Evolutionary conservation across 2,797 vertebrate genomes (phyloP).

Genomic region (Numenius phaeopus): DNA sequence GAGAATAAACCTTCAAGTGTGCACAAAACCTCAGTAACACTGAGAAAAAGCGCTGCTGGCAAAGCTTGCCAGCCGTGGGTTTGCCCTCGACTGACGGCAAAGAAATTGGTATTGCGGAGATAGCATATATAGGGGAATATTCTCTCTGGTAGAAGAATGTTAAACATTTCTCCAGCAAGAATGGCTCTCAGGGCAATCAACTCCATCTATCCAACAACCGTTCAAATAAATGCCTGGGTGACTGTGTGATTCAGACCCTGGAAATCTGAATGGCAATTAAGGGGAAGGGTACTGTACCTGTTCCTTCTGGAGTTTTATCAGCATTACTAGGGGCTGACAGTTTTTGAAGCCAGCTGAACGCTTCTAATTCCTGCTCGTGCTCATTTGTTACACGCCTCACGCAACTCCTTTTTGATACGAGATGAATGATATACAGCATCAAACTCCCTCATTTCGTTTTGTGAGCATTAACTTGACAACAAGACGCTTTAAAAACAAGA

Average conservation of each 20-base stretch:
- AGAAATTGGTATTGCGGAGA: neutral
- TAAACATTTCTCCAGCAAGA: neutral
- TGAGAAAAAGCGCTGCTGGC: neutral
- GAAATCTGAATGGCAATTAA: neutral
- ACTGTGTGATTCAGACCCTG: neutral
- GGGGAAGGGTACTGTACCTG: neutral
- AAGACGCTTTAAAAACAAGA: constrained; percentile 9
- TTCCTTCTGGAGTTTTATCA: neutral
- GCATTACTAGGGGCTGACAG: neutral
- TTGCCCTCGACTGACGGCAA: neutral
- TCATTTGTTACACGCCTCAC: neutral
- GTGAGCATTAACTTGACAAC: constrained; percentile 42
- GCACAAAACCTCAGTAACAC: neutral
- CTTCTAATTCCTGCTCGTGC: neutral
- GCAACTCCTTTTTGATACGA: constrained; percentile 24
- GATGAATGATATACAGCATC: constrained; percentile 45
- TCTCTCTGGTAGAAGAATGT: neutral
- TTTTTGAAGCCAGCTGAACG: neutral
- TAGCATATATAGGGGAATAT: neutral
- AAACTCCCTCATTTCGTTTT: constrained; percentile 18
- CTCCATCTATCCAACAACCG: neutral
- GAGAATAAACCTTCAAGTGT: neutral
- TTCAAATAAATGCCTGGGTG: neutral
- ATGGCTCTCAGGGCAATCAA: neutral
- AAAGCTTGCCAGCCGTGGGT: neutral